Conservation (phyloP, 2,797 vertebrate species). For the Mus spretus region DNA sequence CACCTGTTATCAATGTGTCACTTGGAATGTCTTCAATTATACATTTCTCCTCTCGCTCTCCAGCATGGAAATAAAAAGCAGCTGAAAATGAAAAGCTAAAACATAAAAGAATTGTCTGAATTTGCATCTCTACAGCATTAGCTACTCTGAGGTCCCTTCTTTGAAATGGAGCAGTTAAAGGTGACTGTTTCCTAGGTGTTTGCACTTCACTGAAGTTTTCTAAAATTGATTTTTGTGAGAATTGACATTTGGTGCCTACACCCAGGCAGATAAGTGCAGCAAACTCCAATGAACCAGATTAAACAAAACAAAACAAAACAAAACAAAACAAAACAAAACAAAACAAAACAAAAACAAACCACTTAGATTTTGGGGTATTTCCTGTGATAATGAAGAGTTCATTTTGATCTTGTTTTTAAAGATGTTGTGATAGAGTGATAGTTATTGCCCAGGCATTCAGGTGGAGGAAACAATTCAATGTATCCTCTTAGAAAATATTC, state of each 20-base stretch:
- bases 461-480: not conserved
- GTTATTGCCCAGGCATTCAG: not conserved
- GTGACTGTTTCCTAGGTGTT: not conserved
- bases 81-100: constrained; percentile 89
- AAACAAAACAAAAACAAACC: constrained; percentile 65
- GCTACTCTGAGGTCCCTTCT: not conserved
- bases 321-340: not conserved
- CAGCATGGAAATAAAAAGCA: constrained; percentile 94
- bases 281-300: constrained; percentile 72
- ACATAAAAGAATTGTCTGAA: constrained; percentile 86
- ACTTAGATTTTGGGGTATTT: constrained; percentile 45
- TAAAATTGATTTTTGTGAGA: constrained; percentile 84
- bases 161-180: not conserved
- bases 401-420: not conserved
- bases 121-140: constrained; percentile 86
- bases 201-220: constrained; percentile 35
- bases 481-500: not conserved
- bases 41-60: constrained; percentile 94
- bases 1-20: constrained; percentile 94
- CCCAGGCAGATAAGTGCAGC: constrained; percentile 74
- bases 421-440: not conserved
- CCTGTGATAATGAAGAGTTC: constrained; percentile 27
- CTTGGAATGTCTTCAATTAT: constrained; percentile 96
- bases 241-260: constrained; percentile 83
- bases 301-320: constrained; percentile 71